phyloP scores from a whole-genome alignment of 2,797 vertebrate species.

The Pogoniulus pusillus region DNA sequence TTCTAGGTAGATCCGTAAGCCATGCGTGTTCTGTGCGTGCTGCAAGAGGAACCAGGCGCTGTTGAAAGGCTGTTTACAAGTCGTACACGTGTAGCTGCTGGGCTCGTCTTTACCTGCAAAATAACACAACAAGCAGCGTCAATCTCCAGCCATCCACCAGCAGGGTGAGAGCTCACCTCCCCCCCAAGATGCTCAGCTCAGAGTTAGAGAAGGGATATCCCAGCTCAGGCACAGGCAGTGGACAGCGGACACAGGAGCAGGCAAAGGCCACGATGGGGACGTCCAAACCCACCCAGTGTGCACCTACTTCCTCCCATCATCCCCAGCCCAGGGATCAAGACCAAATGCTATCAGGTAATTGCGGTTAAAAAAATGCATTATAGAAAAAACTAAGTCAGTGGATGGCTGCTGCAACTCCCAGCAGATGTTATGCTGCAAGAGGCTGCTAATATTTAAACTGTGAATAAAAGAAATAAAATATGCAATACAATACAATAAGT shows the following conservation, averaged over 20 bases:
- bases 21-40: conserved; percentile 98
- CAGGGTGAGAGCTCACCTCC: background rate
- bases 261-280: rapidly evolving
- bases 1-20: conserved; percentile 98
- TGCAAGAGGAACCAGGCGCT: conserved; percentile 99
- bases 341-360: background rate
- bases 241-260: background rate
- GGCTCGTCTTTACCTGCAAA: conserved; percentile 97
- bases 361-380: background rate
- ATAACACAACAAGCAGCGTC: conserved; percentile 77
- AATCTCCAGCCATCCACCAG: conserved; percentile 61
- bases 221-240: background rate
- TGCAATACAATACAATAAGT: background rate
- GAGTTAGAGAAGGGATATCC: background rate
- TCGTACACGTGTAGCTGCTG: conserved; percentile 98
- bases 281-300: background rate
- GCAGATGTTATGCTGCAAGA: background rate
- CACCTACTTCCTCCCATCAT: background rate
- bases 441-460: background rate
- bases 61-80: conserved; percentile 98
- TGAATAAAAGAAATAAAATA: background rate
- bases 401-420: background rate
- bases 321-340: background rate
- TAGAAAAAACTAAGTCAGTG: background rate
- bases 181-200: background rate